Percentiles rank a stretch among this genome's conserved stretches.
Conservation (phyloP, 1,140 invertebrate genomes). For the Diuraphis noxia region DNA sequence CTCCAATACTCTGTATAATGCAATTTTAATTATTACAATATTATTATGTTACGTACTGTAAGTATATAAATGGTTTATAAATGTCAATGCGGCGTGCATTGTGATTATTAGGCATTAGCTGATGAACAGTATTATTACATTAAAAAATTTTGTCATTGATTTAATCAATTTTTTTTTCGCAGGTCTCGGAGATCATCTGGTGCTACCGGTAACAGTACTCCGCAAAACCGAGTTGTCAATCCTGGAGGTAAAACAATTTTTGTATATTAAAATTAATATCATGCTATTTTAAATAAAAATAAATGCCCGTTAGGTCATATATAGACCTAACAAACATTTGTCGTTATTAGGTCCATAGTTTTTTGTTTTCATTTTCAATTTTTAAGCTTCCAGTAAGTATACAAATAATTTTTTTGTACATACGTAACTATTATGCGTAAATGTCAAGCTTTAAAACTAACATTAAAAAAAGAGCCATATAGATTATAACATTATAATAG, state of each 20-base stretch:
- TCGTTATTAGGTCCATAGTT: not conserved
- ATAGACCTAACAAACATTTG: too few relatives aligned
- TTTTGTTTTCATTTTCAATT: not conserved
- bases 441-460: not conserved
- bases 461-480: not conserved
- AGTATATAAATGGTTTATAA: too few relatives aligned
- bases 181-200: constrained; percentile 49
- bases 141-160: not conserved
- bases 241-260: constrained; percentile 34
- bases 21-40: too few relatives aligned
- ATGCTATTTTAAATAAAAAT: not conserved
- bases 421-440: not conserved
- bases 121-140: not conserved
- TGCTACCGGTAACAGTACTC: constrained; percentile 13
- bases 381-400: not conserved
- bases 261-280: not conserved
- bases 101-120: not conserved
- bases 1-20: not conserved
- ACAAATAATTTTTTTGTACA: too few relatives aligned
- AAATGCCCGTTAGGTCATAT: too few relatives aligned
- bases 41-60: too few relatives aligned
- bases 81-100: too few relatives aligned
- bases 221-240: constrained; percentile 41
- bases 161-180: not conserved
- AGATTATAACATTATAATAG: not conserved